Evolutionary conservation across 2,888 invertebrate species (phyloP).

Genomic region (Drosophila subsilvestris): DNA sequence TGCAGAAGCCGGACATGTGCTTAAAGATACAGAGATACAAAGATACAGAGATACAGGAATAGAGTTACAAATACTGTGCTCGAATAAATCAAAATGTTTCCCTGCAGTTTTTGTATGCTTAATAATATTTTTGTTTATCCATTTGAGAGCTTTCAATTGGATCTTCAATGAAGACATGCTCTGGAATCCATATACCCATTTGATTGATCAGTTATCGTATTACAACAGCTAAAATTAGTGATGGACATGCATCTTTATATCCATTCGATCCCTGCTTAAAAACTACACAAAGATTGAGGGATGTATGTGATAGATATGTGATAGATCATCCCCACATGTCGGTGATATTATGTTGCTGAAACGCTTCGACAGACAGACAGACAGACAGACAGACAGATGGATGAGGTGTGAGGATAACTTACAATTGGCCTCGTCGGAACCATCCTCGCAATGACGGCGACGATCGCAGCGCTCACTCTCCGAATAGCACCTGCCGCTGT

Average conservation of each 20-base stretch:
- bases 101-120: not conserved
- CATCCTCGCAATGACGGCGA: constrained; percentile 86
- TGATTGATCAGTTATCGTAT: not conserved
- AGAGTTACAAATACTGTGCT: not conserved
- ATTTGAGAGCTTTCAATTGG: not conserved
- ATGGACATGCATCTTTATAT: not conserved
- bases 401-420: constrained; percentile 63
- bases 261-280: not conserved
- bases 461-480: constrained; percentile 86
- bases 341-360: not conserved
- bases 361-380: not conserved
- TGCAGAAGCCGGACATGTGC: constrained; percentile 11
- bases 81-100: not conserved
- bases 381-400: too few species aligned
- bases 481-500: constrained; percentile 85
- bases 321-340: too few species aligned
- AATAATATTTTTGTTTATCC: not conserved
- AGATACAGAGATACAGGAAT: not conserved
- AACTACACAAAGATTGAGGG: not conserved
- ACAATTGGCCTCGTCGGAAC: constrained; percentile 87
- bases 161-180: too few species aligned
- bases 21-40: constrained; percentile 8
- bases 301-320: not conserved
- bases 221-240: not conserved
- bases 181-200: not conserved